Evolutionary conservation across 2,888 invertebrate genomes (phyloP), one percentile per base, ranked within the genome.

Genomic region (Alviniconcha strummeri): DNA sequence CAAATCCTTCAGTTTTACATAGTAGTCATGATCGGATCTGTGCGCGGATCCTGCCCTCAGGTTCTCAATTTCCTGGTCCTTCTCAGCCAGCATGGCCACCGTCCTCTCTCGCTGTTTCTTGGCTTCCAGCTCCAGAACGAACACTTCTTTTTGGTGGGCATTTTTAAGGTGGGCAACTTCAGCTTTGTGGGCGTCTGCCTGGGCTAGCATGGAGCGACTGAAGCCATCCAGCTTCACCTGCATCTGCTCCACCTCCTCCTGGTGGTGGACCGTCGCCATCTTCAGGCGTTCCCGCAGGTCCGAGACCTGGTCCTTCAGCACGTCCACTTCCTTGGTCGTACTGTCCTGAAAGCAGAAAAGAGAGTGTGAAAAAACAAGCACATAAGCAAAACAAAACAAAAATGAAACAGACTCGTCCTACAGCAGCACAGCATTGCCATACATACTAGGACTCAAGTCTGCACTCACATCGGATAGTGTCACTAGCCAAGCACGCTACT

Each of bases 21-120:
- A 79, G 64, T 87, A 87, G 64, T 88, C 88, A 7, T 85, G 81
- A 54, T 89, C 88, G n/a, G 88, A 67, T 52, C 83, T 85, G 52
- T 88, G 90, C 19, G 86, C 83, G 36, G 87, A 83, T 13, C 87
- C 81, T 0, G 88, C 76, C 94, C 94, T 89, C 80, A 94, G 87
- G 57, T 91, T 87, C 52, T 90, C 89, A 9, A 95, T 90, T 87
- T 95, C 94, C 76, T 91, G 90, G 83, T 98, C 97, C 57, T 97
- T 97, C 90, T 98, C 97, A 19, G 96, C 96, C 67, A 98, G 93
- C 55, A 98, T 93, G 4, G 95, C 95, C 11, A 97, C 94, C 67
- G 97, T 97, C 69, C 97, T 94, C 82, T 96, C 96, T 0, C 98
- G 94, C 91, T 97, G 97, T n/a, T 96, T 96, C 77, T 95, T 95